Evolutionary conservation across 2,797 vertebrate species (phyloP).

Genomic region (Tenualosa ilisha): DNA sequence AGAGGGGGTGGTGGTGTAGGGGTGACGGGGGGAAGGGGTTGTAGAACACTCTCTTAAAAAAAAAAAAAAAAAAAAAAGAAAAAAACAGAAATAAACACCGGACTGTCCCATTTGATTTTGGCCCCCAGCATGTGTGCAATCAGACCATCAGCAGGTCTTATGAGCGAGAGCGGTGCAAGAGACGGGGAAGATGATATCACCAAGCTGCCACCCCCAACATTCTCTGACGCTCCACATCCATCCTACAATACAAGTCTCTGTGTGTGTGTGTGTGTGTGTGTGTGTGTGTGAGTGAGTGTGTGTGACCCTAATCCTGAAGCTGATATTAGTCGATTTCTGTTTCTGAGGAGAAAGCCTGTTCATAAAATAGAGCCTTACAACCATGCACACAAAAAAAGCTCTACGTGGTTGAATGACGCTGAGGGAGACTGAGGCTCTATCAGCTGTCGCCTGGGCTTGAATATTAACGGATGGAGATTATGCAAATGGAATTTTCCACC

Average conservation of each 20-base stretch:
- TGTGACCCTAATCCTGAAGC: constrained; percentile 32
- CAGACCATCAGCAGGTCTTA: constrained; percentile 8
- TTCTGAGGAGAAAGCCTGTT: not conserved
- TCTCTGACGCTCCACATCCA: constrained; percentile 35
- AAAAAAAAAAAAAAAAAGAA: constrained; percentile 21
- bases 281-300: constrained; percentile 19
- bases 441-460: not conserved
- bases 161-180: not conserved
- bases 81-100: constrained; percentile 23
- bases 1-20: too few species aligned
- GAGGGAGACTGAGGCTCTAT: not conserved
- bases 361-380: not conserved
- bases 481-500: constrained; percentile 18
- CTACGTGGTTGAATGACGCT: not conserved
- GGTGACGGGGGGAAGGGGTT: not conserved
- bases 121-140: not conserved
- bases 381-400: constrained; percentile 2
- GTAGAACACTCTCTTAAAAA: constrained; percentile 27
- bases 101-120: constrained; percentile 43
- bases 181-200: constrained; percentile 33
- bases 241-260: constrained; percentile 25
- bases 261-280: constrained; percentile 25
- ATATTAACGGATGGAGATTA: constrained; percentile 23
- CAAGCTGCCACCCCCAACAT: constrained; percentile 42
- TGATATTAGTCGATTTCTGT: constrained; percentile 8